These are phyloP conservation scores for Ormyrus rosae DNA, from an alignment of 2,888 invertebrate species.

Conservation along the genomic window DNA sequence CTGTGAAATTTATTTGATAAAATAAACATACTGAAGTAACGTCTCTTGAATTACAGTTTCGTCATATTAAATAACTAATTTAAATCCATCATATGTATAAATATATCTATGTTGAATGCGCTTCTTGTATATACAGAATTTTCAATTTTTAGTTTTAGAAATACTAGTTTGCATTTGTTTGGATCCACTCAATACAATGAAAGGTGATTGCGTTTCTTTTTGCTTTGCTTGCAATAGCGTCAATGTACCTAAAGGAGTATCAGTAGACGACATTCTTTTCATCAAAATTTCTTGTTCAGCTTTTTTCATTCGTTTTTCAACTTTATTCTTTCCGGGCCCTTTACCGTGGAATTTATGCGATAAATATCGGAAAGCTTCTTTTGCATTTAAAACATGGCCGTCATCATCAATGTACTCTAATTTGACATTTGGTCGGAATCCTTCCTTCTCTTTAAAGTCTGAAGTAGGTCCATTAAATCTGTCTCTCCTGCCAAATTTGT, in stretches of 20 bases:
- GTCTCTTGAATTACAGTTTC: slow-evolving; percentile 10
- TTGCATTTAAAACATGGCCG: slow-evolving; percentile 92
- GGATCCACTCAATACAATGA: slow-evolving; percentile 93
- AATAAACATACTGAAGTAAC: slow-evolving; percentile 1
- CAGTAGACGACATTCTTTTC: slow-evolving; percentile 98
- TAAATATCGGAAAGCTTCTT: slow-evolving; percentile 97
- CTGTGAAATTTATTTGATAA: slow-evolving; percentile 1
- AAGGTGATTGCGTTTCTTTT: slow-evolving; percentile 94
- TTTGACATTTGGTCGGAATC: slow-evolving; percentile 95
- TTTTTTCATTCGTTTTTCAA: slow-evolving; percentile 97
- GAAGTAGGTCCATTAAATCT: slow-evolving; percentile 89
- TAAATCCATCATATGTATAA: slow-evolving; percentile 3
- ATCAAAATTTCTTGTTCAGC: slow-evolving; percentile 95
- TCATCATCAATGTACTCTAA: slow-evolving; percentile 98
- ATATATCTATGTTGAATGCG: background rate
- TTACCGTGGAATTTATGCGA: slow-evolving; percentile 99
- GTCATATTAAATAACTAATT: slow-evolving; percentile 15
- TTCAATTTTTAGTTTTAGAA: slow-evolving; percentile 73
- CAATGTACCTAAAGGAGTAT: slow-evolving; percentile 96
- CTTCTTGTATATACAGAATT: slow-evolving; percentile 40
- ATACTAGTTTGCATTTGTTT: slow-evolving; percentile 81
- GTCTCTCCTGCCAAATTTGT: slow-evolving; percentile 85
- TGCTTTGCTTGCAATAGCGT: slow-evolving; percentile 97
- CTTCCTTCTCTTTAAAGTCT: slow-evolving; percentile 94
- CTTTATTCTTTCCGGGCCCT: slow-evolving; percentile 98